Conservation (phyloP, 2,113 vertebrate species). For the Tichodroma muraria region DNA sequence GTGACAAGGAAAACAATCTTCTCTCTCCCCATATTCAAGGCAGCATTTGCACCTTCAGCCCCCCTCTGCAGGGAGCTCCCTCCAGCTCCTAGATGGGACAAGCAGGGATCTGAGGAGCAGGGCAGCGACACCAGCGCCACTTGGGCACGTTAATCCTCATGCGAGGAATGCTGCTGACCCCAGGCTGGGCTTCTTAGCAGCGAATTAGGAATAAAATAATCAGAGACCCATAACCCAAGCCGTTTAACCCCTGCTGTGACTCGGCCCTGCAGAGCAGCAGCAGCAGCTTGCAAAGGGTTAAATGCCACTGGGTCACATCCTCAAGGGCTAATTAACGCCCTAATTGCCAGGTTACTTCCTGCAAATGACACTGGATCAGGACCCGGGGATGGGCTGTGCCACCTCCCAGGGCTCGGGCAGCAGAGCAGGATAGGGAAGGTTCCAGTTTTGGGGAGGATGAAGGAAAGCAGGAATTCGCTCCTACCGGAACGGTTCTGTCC, state of each 20-base stretch:
- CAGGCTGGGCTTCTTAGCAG: neutral
- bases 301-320: neutral
- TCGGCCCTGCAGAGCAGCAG: neutral
- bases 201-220: neutral
- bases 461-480: neutral
- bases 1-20: neutral
- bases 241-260: neutral
- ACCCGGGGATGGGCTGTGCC: neutral
- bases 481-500: neutral
- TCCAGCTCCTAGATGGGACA: neutral
- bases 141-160: neutral
- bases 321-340: neutral
- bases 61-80: neutral
- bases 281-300: neutral
- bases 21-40: neutral
- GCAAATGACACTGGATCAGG: neutral
- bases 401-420: accelerated
- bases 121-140: neutral
- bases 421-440: neutral
- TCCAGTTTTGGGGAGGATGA: neutral
- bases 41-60: accelerated
- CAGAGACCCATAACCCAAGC: neutral
- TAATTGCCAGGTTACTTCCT: neutral
- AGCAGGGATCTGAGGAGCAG: neutral
- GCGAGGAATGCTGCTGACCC: neutral